Percentiles rank a stretch among this genome's conserved stretches.
Evolutionary conservation across 1,140 invertebrate genomes (phyloP).

Genomic region (Frieseomelitta varia): DNA sequence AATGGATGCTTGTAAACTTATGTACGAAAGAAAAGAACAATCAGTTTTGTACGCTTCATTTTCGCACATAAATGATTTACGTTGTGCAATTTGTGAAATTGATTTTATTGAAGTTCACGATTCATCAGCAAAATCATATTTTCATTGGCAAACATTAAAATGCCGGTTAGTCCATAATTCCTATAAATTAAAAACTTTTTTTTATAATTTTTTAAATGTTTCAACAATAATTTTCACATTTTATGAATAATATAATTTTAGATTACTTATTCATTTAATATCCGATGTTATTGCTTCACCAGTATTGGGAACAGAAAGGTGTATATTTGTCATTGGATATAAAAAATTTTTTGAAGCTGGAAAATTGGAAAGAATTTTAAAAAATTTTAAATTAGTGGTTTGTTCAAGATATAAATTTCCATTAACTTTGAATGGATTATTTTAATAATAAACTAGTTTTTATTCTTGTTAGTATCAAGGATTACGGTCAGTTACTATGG

Average conservation of each 20-base stretch:
- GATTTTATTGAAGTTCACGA: conserved; percentile 48
- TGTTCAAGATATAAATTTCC: neutral
- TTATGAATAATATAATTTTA: conserved; percentile 39
- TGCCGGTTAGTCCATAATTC: conserved; percentile 60
- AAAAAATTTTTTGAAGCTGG: conserved; percentile 54
- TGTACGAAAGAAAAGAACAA: neutral
- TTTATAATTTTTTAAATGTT: neutral
- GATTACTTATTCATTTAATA: conserved; percentile 62
- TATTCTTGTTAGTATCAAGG: conserved; percentile 27
- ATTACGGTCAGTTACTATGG: conserved; percentile 44
- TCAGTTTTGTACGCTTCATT: conserved; percentile 35
- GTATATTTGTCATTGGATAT: conserved; percentile 58
- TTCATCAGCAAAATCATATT: conserved; percentile 54
- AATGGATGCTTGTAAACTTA: neutral
- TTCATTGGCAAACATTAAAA: conserved; percentile 65
- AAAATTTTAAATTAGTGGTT: conserved; percentile 10
- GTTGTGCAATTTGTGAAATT: conserved; percentile 60
- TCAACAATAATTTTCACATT: neutral
- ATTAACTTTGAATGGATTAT: conserved; percentile 7
- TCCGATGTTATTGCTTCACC: conserved; percentile 68
- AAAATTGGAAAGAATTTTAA: conserved; percentile 45
- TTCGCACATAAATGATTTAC: conserved; percentile 52
- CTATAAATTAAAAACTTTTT: neutral
- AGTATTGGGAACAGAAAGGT: conserved; percentile 40
- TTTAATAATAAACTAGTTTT: neutral